A percentile compares a stretch with the other conserved stretches of the same genome.
These are phyloP conservation scores for Macrotus californicus DNA, from an alignment of 2,113 vertebrate species.

Conservation along the genomic window DNA sequence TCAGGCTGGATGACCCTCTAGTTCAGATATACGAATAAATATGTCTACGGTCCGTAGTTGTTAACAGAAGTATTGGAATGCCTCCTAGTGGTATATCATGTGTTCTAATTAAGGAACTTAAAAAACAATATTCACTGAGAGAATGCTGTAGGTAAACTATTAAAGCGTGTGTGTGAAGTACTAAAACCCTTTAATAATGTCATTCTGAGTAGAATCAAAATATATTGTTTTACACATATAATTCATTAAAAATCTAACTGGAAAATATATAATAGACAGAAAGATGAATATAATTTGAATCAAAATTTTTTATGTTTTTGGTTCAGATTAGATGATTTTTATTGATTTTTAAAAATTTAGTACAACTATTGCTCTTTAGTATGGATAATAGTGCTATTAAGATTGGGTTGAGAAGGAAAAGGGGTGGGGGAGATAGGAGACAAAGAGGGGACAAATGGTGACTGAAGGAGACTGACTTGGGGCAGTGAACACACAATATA, in stretches of 20 bases:
- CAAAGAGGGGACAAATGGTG: neutral
- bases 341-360: neutral
- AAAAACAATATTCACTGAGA: neutral
- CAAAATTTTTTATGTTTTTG: neutral
- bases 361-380: neutral
- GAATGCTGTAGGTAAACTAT: neutral
- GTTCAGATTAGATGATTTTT: neutral
- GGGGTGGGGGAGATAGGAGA: neutral
- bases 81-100: constrained; percentile 57
- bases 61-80: constrained; percentile 42
- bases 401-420: neutral
- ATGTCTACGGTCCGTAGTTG: neutral
- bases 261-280: neutral
- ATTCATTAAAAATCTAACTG: neutral
- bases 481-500: accelerated
- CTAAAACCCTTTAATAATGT: neutral
- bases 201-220: neutral
- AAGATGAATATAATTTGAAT: neutral
- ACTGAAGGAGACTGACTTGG: neutral
- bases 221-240: neutral
- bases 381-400: neutral
- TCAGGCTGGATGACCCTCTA: neutral
- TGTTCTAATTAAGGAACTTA: neutral
- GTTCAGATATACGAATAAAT: neutral
- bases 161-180: neutral